Base-by-base conservation (phyloP, 2,113 vertebrate species). In the Periophthalmus modestus region DNA sequence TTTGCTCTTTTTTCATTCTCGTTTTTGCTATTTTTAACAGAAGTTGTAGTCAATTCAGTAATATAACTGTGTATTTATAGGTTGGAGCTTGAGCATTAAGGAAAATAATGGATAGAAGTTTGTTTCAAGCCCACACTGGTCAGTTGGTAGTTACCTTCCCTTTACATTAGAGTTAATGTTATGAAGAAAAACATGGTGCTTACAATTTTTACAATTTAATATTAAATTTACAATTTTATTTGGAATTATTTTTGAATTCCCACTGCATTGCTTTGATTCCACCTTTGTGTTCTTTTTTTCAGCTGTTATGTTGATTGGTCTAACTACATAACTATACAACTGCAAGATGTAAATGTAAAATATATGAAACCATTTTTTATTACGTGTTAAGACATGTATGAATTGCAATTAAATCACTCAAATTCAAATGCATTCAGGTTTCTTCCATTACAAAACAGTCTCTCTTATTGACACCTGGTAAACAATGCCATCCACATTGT, bases 401-500 rank as follows among this genome's bases (percentile, higher is more conserved):
- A 86, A 77, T 69, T 80, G 50, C 77, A 82, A 91, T 87, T 85
- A 90, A 90, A 90, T 59, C 79, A 88, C 81, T 85, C 7, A 43
- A 85, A 85, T 88, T 88, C 88, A 70, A 24, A 19, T 54, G 54
- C 70, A 61, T 78, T 0, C 79, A 3, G 10, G 6, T 70, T 73
- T 58, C 9, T 59, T 39, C 62, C 18, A 65, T n/a, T n/a, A 13
- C 34, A n/a, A 59, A 59, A 89, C 92, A 90, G 89, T 91, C 83
- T 87, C 80, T 89, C 89, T 93, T 91, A 93, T 92, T 88, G 91
- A 84, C 82, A 78, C 87, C 87, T 87, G 89, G 83, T 91, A 77
- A 89, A 92, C 87, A 89, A 82, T 88, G 84, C 86, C 71, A 87
- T 83, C 77, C 88, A 85, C 89, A 89, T 92, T 93, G 92, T 92